A percentile compares a stretch with the other conserved stretches of the same genome.
Evolutionary conservation across 2,797 vertebrate genomes (phyloP).

Genomic region (Tauraco hartlaubi): DNA sequence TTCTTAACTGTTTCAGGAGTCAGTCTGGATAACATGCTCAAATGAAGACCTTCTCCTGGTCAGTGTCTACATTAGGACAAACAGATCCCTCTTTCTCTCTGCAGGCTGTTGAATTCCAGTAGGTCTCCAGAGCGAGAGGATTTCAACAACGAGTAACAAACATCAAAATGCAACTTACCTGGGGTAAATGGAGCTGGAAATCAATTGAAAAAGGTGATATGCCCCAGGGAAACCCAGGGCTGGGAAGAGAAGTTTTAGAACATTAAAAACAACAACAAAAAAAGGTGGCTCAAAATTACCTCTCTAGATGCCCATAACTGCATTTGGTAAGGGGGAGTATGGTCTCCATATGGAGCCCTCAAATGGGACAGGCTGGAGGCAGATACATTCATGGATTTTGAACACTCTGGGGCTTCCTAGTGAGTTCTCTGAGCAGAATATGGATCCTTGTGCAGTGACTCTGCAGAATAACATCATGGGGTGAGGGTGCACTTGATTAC

Average conservation of each 20-base stretch:
- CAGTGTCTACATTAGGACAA: background rate
- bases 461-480: background rate
- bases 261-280: background rate
- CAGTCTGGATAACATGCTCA: accelerated
- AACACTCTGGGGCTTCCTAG: accelerated
- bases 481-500: background rate
- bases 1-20: accelerated
- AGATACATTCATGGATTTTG: background rate
- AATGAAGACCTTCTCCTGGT: background rate
- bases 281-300: background rate
- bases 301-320: background rate
- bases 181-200: background rate
- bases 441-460: background rate
- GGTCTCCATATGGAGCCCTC: background rate
- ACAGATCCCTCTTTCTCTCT: too few relatives aligned
- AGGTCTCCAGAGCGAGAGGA: background rate
- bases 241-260: background rate
- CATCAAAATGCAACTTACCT: background rate
- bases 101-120: background rate
- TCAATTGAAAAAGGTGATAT: background rate
- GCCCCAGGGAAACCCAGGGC: background rate
- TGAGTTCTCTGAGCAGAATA: background rate
- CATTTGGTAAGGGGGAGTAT: background rate
- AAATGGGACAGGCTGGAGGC: background rate
- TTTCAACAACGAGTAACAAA: background rate